phyloP scores from a whole-genome alignment of 1,140 invertebrate species.

The Trichonephila clavipes region DNA sequence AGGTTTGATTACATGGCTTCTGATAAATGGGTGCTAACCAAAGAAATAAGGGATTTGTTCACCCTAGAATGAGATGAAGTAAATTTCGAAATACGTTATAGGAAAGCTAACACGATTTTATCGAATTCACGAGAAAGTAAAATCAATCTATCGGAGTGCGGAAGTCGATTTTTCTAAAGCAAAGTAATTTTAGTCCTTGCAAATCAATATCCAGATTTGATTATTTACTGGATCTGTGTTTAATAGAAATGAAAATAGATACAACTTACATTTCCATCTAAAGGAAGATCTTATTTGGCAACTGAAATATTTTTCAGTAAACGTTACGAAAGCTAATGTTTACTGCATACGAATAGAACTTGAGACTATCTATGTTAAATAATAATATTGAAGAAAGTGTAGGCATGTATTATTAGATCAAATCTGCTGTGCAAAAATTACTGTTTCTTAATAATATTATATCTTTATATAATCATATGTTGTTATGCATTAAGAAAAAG shows the following conservation, averaged over 20 bases:
- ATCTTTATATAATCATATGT: too few species aligned
- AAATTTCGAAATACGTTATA: conserved; percentile 16
- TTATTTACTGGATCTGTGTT: neutral
- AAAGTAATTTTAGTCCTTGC: neutral
- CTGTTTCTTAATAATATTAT: too few species aligned
- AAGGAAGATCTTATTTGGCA: too few species aligned
- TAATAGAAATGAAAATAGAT: neutral
- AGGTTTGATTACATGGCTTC: conserved; percentile 61
- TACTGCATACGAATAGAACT: too few species aligned
- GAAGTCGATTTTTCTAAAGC: neutral
- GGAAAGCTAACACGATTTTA: neutral
- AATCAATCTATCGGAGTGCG: neutral
- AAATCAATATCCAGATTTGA: neutral
- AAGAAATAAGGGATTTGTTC: conserved; percentile 56
- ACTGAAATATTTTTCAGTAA: too few species aligned
- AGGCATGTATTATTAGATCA: too few species aligned
- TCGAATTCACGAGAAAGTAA: neutral
- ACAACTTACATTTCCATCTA: too few species aligned
- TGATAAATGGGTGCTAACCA: conserved; percentile 46
- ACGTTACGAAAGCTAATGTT: too few species aligned
- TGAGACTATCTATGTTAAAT: too few species aligned
- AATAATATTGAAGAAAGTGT: too few species aligned
- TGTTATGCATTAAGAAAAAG: too few species aligned
- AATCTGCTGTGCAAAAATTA: too few species aligned
- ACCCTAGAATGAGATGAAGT: neutral